Evolutionary conservation across 2,113 vertebrate genomes (phyloP).

Genomic region (Microcebus griseorufus): DNA sequence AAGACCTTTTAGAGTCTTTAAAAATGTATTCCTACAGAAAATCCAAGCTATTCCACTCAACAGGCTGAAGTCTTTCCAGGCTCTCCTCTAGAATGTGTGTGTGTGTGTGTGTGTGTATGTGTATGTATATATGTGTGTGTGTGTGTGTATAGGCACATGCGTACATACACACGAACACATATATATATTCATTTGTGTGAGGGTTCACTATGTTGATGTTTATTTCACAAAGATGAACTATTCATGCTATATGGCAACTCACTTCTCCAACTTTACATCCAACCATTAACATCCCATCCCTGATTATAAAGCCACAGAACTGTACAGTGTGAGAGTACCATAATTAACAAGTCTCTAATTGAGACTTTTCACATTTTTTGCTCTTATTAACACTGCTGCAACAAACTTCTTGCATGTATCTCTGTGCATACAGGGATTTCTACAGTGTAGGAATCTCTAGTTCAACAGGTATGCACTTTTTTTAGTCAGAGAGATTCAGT

Average conservation of each 20-base stretch:
- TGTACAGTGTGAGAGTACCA: neutral
- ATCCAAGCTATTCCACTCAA: neutral
- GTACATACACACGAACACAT: neutral
- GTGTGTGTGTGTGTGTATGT: neutral
- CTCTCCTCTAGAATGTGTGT: neutral
- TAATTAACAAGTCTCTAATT: neutral
- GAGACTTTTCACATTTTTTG: neutral
- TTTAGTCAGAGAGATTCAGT: neutral
- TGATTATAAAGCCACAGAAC: neutral
- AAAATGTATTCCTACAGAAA: neutral
- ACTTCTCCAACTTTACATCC: neutral
- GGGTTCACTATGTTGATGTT: neutral
- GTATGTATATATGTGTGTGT: neutral
- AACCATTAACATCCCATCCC: neutral
- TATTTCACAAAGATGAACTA: slow-evolving; percentile 48
- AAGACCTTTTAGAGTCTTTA: neutral
- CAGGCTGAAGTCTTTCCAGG: neutral
- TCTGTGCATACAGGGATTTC: neutral
- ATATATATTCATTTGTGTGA: neutral
- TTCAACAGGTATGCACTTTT: neutral
- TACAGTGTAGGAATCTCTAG: neutral
- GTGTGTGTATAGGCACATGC: neutral
- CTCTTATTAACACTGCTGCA: neutral
- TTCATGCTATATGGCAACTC: neutral
- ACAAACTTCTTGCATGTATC: neutral